Evolutionary conservation across 2,113 vertebrate species (phyloP).

Genomic region (Microtus ochrogaster): DNA sequence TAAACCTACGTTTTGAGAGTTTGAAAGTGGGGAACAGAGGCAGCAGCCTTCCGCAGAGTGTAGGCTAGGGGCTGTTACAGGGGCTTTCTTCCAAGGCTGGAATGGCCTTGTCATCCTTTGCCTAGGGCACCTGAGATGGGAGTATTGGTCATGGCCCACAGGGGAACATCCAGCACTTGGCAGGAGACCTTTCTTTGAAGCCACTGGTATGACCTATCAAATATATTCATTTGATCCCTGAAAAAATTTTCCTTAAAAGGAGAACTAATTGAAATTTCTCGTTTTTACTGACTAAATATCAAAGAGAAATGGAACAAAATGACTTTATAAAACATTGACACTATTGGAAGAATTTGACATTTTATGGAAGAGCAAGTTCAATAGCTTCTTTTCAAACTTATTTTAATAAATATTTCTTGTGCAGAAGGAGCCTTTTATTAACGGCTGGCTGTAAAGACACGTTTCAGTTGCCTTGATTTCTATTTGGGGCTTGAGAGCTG

Average conservation of each 20-base stretch:
- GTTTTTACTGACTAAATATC: neutral
- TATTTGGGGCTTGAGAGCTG: neutral
- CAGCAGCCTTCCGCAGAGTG: neutral
- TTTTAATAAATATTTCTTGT: constrained; percentile 24
- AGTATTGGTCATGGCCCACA: fast-evolving
- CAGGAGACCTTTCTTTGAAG: neutral
- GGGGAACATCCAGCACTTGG: too few relatives aligned
- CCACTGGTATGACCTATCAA: too few relatives aligned
- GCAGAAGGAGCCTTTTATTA: constrained; percentile 9
- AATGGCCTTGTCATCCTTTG: neutral
- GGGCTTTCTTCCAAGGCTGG: neutral
- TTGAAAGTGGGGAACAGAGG: neutral
- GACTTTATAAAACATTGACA: neutral
- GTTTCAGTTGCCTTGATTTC: neutral
- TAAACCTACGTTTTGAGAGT: neutral
- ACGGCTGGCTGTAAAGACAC: too few relatives aligned
- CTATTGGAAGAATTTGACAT: constrained; percentile 51
- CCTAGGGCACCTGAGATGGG: neutral
- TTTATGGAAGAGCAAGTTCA: constrained; percentile 42
- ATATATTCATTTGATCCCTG: neutral
- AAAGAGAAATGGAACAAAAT: neutral
- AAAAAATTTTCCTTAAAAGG: neutral
- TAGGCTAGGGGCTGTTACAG: neutral
- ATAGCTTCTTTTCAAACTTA: neutral
- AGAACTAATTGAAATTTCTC: neutral